Percentiles rank a stretch among this genome's conserved stretches.
phyloP scores from a whole-genome alignment of 2,797 vertebrate species.

The Amniataba percoides region DNA sequence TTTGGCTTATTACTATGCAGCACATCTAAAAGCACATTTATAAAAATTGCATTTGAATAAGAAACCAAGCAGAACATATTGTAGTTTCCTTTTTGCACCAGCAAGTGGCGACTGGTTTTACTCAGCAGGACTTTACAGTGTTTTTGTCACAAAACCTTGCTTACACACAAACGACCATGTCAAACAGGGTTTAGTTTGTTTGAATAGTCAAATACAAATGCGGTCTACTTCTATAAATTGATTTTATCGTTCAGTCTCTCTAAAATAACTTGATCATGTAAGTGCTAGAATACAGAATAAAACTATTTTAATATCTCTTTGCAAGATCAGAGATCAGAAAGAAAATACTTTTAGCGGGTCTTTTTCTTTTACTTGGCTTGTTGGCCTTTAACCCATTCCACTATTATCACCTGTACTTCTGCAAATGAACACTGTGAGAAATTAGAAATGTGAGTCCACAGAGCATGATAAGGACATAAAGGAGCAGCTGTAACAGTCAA shows the following conservation, averaged over 20 bases:
- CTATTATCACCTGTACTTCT: neutral
- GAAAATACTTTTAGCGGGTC: neutral
- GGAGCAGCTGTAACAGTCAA: neutral
- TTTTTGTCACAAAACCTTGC: neutral
- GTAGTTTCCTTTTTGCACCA: slow-evolving; percentile 29
- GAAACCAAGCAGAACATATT: neutral
- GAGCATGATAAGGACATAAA: neutral
- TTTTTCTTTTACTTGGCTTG: neutral
- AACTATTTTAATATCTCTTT: neutral
- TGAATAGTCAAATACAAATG: neutral
- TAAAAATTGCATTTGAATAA: neutral
- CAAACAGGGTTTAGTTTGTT: neutral
- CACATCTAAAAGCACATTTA: neutral
- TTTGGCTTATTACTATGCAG: neutral
- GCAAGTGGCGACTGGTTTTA: slow-evolving; percentile 44
- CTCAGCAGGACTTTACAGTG: neutral
- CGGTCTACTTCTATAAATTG: neutral
- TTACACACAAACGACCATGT: no score
- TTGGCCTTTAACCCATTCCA: neutral
- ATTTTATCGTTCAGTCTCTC: neutral
- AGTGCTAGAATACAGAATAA: neutral
- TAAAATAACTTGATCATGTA: neutral
- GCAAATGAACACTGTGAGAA: neutral
- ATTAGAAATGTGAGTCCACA: neutral
- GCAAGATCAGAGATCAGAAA: neutral